Evolutionary conservation across 2,888 invertebrate species (phyloP).

Genomic region (Volucella zonaria): DNA sequence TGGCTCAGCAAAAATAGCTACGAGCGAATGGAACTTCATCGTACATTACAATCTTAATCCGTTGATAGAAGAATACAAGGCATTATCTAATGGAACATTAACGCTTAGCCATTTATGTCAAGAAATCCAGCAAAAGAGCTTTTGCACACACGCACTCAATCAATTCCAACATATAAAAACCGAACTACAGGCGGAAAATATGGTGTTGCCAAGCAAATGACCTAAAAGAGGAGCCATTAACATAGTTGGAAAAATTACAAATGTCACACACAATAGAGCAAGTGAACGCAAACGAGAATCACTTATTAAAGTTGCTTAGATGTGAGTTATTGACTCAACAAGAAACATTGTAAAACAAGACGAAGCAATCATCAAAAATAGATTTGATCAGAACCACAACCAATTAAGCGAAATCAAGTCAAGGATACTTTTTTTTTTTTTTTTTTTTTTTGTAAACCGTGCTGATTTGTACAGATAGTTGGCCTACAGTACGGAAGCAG

Average conservation of each 20-base stretch:
- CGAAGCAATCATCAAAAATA: background rate
- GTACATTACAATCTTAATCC: conserved; percentile 51
- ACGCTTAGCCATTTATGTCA: conserved; percentile 19
- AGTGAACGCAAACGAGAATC: conserved; percentile 53
- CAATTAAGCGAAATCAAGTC: too few relatives aligned
- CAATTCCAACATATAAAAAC: conserved; percentile 16
- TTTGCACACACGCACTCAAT: conserved; percentile 6
- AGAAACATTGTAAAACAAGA: conserved; percentile 24
- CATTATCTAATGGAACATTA: conserved; percentile 24
- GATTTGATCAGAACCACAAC: too few relatives aligned
- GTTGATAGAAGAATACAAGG: conserved; percentile 24
- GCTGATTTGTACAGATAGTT: too few relatives aligned
- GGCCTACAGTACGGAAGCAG: too few relatives aligned
- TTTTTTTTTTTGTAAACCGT: too few relatives aligned
- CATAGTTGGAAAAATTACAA: conserved; percentile 56
- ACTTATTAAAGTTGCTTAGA: conserved; percentile 27
- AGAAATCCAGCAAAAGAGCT: background rate
- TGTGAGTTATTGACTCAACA: conserved; percentile 55
- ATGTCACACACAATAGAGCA: conserved; percentile 61
- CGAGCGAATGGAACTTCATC: conserved; percentile 52
- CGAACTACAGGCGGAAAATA: conserved; percentile 4
- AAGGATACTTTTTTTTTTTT: too few relatives aligned
- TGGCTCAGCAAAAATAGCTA: conserved; percentile 40
- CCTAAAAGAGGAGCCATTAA: conserved; percentile 34
- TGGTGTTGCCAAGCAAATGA: conserved; percentile 1